phyloP scores from a whole-genome alignment of 2,113 vertebrate species.

The Seriola rivoliana region DNA sequence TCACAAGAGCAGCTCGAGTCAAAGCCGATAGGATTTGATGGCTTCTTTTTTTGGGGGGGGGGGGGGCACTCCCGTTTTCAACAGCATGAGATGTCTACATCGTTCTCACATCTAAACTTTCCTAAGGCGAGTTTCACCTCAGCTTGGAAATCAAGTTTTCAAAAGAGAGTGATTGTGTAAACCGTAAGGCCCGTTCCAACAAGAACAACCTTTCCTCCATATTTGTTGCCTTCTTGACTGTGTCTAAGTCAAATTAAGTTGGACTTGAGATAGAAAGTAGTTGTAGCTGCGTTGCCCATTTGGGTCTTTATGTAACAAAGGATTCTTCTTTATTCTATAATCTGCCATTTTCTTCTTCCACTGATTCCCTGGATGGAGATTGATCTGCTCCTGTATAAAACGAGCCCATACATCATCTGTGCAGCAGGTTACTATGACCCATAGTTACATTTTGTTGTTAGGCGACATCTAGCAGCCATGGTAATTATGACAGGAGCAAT shows the following conservation, averaged over 20 bases:
- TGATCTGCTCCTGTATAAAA: neutral
- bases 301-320: neutral
- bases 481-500: too few relatives aligned
- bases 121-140: slow-evolving; percentile 22
- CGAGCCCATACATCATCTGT: too few relatives aligned
- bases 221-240: neutral
- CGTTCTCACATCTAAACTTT: slow-evolving; percentile 1
- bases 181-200: neutral
- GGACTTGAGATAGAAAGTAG: neutral
- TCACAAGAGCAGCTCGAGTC: slow-evolving; percentile 14
- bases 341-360: neutral
- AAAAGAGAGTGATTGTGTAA: neutral
- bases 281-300: too few relatives aligned
- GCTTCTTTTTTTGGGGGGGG: neutral
- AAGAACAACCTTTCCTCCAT: neutral
- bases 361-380: neutral
- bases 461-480: too few relatives aligned
- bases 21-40: neutral
- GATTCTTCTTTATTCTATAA: neutral
- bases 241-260: neutral
- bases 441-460: too few relatives aligned
- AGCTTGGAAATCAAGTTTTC: slow-evolving; percentile 2
- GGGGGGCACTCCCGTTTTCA: slow-evolving; percentile 12
- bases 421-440: too few relatives aligned
- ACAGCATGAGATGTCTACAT: neutral